Percentiles rank a stretch among this genome's conserved stretches.
phyloP scores from a whole-genome alignment of 37 sponge, comb jelly and placozoan species.

The Bolinopsis microptera region DNA sequence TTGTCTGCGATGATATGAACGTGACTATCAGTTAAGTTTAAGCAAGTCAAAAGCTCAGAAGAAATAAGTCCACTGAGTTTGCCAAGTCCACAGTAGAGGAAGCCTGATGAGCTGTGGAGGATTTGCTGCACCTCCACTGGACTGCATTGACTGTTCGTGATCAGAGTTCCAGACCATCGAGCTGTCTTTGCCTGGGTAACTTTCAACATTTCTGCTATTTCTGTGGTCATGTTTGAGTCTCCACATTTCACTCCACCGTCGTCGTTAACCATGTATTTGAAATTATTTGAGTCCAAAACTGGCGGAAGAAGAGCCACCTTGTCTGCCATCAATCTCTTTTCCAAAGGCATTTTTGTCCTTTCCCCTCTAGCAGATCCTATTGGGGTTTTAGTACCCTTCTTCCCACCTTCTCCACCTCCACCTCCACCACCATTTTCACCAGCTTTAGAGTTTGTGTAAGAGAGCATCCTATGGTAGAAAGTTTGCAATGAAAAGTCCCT shows the following conservation, averaged over 20 bases:
- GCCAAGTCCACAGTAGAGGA: conserved; percentile 50
- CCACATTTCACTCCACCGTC: conserved; percentile 14
- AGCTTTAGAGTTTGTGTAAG: neutral
- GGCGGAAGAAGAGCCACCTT: neutral
- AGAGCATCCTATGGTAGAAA: conserved; percentile 29
- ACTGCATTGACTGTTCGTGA: conserved; percentile 13
- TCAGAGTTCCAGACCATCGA: conserved; percentile 43
- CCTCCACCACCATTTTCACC: conserved; percentile 9
- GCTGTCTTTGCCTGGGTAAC: conserved; percentile 6
- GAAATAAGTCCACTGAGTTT: neutral
- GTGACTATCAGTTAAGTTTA: neutral
- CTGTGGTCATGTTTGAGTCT: neutral
- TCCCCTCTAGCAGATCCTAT: conserved; percentile 30
- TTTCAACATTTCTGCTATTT: conserved; percentile 46
- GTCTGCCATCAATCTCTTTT: conserved; percentile 13
- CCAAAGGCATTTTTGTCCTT: neutral
- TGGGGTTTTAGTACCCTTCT: conserved; percentile 49
- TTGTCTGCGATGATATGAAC: conserved; percentile 21
- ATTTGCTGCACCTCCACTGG: conserved; percentile 16
- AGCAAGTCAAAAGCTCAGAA: neutral
- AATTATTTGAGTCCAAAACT: neutral
- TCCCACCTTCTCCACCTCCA: neutral
- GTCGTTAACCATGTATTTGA: conserved; percentile 35
- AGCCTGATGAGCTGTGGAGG: conserved; percentile 6
- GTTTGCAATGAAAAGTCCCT: conserved; percentile 47